Evolutionary conservation across 2,113 vertebrate genomes (phyloP).

Genomic region (Sialia sialis): DNA sequence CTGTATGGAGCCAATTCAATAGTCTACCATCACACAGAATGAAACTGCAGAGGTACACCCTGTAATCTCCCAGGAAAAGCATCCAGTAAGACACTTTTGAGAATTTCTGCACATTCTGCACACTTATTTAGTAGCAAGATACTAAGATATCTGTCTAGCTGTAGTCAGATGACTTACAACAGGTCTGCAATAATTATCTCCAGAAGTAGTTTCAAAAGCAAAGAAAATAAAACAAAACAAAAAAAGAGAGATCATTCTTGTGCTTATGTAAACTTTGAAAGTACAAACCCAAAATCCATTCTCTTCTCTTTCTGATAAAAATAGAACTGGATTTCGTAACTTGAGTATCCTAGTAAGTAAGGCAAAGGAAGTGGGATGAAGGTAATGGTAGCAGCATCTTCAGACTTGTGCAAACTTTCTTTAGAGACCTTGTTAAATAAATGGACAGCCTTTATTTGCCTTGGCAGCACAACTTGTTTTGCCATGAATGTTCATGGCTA

Average conservation of each 20-base stretch:
- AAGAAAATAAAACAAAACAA: neutral
- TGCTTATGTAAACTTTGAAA: neutral
- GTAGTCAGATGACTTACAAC: neutral
- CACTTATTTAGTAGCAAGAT: neutral
- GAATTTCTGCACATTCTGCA: neutral
- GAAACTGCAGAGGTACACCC: neutral
- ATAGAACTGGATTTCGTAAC: neutral
- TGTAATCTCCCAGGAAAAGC: neutral
- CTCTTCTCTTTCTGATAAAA: neutral
- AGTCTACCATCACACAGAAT: neutral
- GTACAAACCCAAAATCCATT: neutral
- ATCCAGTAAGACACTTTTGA: neutral
- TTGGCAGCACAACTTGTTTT: neutral
- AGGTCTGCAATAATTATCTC: neutral
- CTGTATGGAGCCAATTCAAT: neutral
- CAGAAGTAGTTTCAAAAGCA: neutral
- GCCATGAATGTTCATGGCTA: neutral
- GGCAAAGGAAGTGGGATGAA: neutral
- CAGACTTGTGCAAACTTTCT: neutral
- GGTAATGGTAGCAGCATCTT: neutral
- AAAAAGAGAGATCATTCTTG: neutral
- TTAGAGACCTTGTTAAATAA: neutral
- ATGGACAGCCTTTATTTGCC: neutral
- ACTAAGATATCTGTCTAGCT: neutral
- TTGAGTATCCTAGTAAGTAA: neutral